phyloP scores from a whole-genome alignment of 2,113 vertebrate genomes.

The Parus major region DNA sequence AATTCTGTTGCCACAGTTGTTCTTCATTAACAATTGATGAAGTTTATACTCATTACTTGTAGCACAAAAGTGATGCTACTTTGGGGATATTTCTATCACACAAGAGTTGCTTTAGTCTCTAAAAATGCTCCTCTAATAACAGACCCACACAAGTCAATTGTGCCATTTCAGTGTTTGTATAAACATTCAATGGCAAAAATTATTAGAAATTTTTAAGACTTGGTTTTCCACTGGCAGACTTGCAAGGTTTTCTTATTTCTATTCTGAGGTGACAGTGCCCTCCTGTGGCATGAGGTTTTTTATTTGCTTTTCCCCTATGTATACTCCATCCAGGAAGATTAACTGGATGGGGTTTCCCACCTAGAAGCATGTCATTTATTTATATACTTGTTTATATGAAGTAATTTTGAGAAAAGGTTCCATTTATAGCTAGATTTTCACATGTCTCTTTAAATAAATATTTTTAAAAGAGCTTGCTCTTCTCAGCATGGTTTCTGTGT shows the following conservation, averaged over 20 bases:
- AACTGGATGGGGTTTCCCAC: not conserved
- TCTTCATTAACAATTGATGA: slow-evolving; percentile 39
- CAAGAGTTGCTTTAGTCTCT: not conserved
- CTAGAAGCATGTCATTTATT: not conserved
- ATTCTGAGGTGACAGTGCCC: not conserved
- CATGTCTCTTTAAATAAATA: not conserved
- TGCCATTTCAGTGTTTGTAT: not conserved
- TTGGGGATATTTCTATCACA: not conserved
- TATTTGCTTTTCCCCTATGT: not conserved
- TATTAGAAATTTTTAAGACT: not conserved
- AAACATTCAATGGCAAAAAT: not conserved
- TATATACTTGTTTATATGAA: not conserved
- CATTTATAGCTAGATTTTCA: not conserved
- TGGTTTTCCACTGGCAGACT: not conserved
- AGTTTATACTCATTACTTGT: slow-evolving; percentile 25
- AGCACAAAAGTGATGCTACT: not conserved
- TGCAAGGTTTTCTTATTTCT: not conserved
- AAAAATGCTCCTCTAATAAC: not conserved
- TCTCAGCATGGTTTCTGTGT: not conserved
- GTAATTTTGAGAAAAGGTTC: not conserved
- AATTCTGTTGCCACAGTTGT: slow-evolving; percentile 9
- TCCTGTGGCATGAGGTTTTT: not conserved
- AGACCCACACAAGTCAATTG: not conserved
- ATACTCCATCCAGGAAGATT: not conserved
- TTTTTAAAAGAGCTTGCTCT: not conserved